Conservation (phyloP, 2,797 vertebrate species). For the Chloroceryle inda region DNA sequence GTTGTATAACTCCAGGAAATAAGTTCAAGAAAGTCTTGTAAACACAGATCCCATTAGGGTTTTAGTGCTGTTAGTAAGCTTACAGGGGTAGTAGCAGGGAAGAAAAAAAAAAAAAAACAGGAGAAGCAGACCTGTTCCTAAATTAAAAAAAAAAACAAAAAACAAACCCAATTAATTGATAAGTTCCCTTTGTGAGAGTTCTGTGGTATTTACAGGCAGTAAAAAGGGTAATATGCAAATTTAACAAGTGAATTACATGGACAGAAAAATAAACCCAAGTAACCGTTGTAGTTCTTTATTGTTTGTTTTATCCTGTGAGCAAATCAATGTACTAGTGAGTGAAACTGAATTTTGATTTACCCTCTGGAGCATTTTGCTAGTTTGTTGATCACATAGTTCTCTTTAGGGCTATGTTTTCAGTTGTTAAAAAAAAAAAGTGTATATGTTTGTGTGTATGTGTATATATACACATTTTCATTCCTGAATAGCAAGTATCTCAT, state of each 20-base stretch:
- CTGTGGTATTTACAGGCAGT: neutral
- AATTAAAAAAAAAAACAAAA: neutral
- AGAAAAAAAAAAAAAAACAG: neutral
- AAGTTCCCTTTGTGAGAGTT: neutral
- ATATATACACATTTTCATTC: neutral
- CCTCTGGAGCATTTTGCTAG: neutral
- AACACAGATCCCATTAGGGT: neutral
- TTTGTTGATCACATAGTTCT: neutral
- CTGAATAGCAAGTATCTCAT: neutral
- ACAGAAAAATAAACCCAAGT: neutral
- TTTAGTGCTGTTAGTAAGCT: constrained; percentile 24
- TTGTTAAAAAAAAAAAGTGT: neutral
- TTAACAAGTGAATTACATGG: neutral
- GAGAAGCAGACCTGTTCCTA: neutral
- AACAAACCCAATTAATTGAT: neutral
- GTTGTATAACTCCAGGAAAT: neutral
- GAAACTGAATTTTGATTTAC: neutral
- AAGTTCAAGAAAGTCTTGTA: neutral
- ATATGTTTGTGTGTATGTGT: rapidly evolving
- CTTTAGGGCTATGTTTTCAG: neutral
- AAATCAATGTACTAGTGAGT: neutral
- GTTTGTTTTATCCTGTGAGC: neutral
- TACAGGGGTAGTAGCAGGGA: neutral
- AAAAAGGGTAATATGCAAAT: neutral
- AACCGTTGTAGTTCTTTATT: neutral